Evolutionary conservation across 2,113 vertebrate genomes (phyloP), one percentile per base, ranked within the genome.

Genomic region (Oryzias javanicus): DNA sequence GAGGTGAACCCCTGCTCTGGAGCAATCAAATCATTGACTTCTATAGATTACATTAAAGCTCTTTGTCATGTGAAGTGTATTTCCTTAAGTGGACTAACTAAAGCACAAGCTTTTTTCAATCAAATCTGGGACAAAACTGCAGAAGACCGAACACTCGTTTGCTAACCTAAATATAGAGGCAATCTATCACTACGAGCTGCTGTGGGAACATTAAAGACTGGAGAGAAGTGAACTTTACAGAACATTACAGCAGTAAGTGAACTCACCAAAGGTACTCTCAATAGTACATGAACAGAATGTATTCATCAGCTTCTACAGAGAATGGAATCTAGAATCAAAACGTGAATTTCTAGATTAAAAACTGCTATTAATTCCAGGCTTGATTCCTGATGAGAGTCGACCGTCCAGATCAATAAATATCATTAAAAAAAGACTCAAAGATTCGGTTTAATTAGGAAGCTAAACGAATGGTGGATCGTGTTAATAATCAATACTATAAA

Each of bases 341-440:
- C 55, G 49, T 49, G 60, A 66, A 87, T 80, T 22, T 53, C 44
- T 71, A 82, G 90, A 89, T 87, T 81, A 71, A 74, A 74, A 64
- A 65, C 48, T 16, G 40, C 47, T 44, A 42, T 41, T 88, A 78
- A 87, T 83, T 84, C 64, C 60, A 52, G 45, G 58, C 69, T 57
- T 49, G 77, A 60, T 76, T 76, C 64, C 51, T 50, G 70, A 84
- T 80, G 52, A 78, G 70, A 71, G 67, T 45, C 5, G 69, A 70
- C 68, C 70, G 79, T 81, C 70, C 76, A 79, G 74, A 72, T 66
- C 35, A 18, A 72, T 83, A 86, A 87, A 89, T 76, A 89, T 73
- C 87, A 90, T 88, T 90, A 86, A 60, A 64, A 59, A 6, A 71
- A 35, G 72, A 82, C 72, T 81, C 81, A 81, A 70, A 81, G 77